These are phyloP conservation scores for Lasioglossum vierecki DNA, from an alignment of 2,888 invertebrate species.

Conservation along the genomic window DNA sequence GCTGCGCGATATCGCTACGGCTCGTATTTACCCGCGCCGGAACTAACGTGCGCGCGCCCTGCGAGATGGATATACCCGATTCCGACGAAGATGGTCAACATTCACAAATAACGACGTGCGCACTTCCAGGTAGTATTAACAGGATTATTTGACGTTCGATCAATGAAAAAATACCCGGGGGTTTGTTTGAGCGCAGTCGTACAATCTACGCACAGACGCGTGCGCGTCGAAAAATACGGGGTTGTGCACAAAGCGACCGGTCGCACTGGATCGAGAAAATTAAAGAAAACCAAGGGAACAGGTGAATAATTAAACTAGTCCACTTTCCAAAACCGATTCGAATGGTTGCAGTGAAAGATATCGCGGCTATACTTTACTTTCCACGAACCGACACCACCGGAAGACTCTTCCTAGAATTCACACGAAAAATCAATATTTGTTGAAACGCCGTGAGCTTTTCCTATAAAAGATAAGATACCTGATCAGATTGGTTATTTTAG, in stretches of 20 bases:
- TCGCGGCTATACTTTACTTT: not conserved
- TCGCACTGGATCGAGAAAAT: not conserved
- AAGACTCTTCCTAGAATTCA: not conserved
- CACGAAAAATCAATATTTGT: not conserved
- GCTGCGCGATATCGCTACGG: conserved; percentile 9
- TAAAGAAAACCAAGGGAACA: not conserved
- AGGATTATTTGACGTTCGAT: conserved; percentile 45
- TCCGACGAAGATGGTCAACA: conserved; percentile 17
- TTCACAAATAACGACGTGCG: conserved; percentile 34
- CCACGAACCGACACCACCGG: not conserved
- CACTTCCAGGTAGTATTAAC: conserved; percentile 41
- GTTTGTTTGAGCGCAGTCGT: conserved; percentile 18
- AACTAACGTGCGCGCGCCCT: conserved; percentile 4
- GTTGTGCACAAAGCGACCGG: not conserved
- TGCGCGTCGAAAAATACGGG: not conserved
- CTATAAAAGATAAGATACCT: conserved; percentile 12
- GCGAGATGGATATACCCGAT: conserved; percentile 19
- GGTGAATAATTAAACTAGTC: not conserved
- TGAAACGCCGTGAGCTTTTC: not conserved
- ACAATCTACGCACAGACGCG: not conserved
- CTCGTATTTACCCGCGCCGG: conserved; percentile 25
- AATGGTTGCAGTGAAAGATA: not conserved
- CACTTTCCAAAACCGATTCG: not conserved
- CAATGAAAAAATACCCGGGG: conserved; percentile 18
- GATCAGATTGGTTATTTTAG: not conserved